A percentile compares a stretch with the other conserved stretches of the same genome.
phyloP scores from a whole-genome alignment of 2,113 vertebrate genomes.

The Kobus ellipsiprymnus region DNA sequence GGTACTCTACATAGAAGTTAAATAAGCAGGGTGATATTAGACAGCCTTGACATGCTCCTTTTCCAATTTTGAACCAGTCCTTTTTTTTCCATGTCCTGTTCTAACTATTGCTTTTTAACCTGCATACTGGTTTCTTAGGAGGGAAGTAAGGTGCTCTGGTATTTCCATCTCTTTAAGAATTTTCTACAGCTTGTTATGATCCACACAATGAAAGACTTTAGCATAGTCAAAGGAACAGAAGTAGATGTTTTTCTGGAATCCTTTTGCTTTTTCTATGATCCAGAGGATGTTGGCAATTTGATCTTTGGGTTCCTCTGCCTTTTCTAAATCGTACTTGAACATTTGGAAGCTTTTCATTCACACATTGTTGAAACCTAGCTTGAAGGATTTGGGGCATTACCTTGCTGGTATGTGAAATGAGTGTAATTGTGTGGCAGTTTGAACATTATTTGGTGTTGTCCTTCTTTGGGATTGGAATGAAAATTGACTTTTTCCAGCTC shows the following conservation, averaged over 20 bases:
- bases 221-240: not conserved
- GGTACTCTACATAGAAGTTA: not conserved
- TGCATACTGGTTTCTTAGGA: not conserved
- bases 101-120: not conserved
- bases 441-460: too few relatives aligned
- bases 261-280: not conserved
- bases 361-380: not conserved
- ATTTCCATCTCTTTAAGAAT: not conserved
- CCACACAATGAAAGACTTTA: not conserved
- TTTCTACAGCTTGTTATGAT: not conserved
- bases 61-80: not conserved
- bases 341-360: not conserved
- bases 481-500: too few relatives aligned
- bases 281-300: not conserved
- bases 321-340: not conserved
- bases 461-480: too few relatives aligned
- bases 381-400: not conserved
- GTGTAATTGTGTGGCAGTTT: too few relatives aligned
- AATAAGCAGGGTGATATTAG: not conserved
- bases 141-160: not conserved
- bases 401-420: not conserved
- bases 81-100: not conserved
- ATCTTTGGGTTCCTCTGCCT: not conserved
- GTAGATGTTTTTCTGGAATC: not conserved
- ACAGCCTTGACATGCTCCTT: not conserved